These are phyloP conservation scores for Zeuzera pyrina DNA, from an alignment of 2,888 invertebrate genomes.

Conservation along the genomic window DNA sequence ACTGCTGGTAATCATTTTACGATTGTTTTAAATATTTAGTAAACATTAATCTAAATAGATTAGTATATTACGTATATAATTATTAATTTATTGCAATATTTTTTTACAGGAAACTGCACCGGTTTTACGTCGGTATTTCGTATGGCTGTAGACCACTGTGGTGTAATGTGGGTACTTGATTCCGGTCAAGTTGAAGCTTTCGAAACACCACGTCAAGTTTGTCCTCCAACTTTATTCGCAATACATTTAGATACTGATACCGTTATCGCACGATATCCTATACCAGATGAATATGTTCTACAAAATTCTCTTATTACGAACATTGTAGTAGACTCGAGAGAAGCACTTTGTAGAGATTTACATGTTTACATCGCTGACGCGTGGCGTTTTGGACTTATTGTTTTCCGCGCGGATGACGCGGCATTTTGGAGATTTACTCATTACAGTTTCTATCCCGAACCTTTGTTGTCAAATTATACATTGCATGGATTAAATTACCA, in stretches of 20 bases:
- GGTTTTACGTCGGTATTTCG: slow-evolving; percentile 85
- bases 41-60: background rate
- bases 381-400: slow-evolving; percentile 76
- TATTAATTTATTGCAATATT: slow-evolving; percentile 6
- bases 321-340: slow-evolving; percentile 76
- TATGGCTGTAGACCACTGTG: slow-evolving; percentile 83
- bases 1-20: slow-evolving; percentile 37
- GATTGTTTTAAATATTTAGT: background rate
- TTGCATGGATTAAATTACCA: slow-evolving; percentile 83
- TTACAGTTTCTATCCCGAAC: slow-evolving; percentile 82
- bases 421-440: slow-evolving; percentile 78
- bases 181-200: slow-evolving; percentile 83
- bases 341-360: slow-evolving; percentile 74
- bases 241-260: slow-evolving; percentile 80
- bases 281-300: slow-evolving; percentile 78
- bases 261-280: slow-evolving; percentile 73
- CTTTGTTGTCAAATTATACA: slow-evolving; percentile 81
- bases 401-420: slow-evolving; percentile 73
- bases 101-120: slow-evolving; percentile 52
- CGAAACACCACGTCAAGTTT: slow-evolving; percentile 75
- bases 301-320: slow-evolving; percentile 80
- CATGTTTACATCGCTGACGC: slow-evolving; percentile 81
- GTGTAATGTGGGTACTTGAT: slow-evolving; percentile 85
- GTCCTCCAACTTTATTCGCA: slow-evolving; percentile 82
- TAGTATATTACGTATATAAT: background rate